Conservation (phyloP, 2,888 invertebrate genomes). For the Catocala nupta region DNA sequence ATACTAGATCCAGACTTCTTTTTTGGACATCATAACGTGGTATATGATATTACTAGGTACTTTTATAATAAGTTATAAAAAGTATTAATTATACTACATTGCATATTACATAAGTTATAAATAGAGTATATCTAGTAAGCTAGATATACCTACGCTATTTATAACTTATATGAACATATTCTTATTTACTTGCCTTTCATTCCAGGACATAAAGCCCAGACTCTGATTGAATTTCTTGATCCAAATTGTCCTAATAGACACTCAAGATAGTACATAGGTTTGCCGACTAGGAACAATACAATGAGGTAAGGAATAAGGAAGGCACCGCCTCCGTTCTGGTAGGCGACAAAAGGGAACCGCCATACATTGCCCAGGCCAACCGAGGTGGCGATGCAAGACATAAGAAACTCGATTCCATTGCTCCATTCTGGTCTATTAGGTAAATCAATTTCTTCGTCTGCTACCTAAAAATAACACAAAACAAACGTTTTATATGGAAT, state of each 20-base stretch:
- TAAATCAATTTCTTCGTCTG: constrained; percentile 37
- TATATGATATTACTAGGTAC: no score
- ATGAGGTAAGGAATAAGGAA: constrained; percentile 92
- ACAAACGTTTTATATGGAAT: not conserved
- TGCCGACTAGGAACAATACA: constrained; percentile 90
- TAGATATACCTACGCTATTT: no score
- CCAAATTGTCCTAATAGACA: constrained; percentile 94
- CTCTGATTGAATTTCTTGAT: constrained; percentile 92
- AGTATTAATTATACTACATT: no score
- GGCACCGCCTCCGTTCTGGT: constrained; percentile 91
- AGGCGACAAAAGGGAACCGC: constrained; percentile 88
- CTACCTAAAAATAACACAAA: constrained; percentile 11
- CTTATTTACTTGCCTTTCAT: constrained; percentile 89
- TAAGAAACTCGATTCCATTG: constrained; percentile 90
- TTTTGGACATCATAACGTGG: no score
- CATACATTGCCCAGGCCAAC: constrained; percentile 92
- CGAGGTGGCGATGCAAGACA: constrained; percentile 92
- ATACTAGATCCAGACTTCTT: no score
- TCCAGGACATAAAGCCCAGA: constrained; percentile 89
- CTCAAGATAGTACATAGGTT: constrained; percentile 95
- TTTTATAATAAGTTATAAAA: no score
- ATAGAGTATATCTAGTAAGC: no score
- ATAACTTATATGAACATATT: no score
- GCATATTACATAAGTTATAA: no score
- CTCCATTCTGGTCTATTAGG: constrained; percentile 86